Conservation (phyloP, 1,140 invertebrate genomes). For the Papilio machaon region DNA sequence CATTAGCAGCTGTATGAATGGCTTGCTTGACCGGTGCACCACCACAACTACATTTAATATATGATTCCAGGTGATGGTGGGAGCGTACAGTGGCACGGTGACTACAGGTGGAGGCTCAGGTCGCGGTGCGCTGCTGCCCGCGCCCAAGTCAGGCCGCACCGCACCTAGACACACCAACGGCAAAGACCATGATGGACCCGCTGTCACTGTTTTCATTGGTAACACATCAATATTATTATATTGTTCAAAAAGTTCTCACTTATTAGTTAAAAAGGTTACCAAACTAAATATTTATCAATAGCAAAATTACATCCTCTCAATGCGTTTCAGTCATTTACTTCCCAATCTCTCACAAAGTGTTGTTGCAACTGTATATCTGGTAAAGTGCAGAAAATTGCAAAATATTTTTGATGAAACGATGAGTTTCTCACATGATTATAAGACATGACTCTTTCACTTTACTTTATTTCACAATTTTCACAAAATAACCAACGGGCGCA, state of each 20-base stretch:
- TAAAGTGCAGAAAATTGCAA: too few relatives aligned
- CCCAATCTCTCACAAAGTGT: too few relatives aligned
- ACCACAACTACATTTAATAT: background rate
- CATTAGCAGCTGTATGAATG: too few relatives aligned
- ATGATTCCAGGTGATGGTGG: conserved; percentile 67
- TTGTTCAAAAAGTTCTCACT: background rate
- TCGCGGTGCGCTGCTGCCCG: conserved; percentile 81
- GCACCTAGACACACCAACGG: conserved; percentile 74
- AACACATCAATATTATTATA: background rate
- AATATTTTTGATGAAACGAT: background rate
- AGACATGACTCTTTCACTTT: too few relatives aligned
- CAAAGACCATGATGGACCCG: conserved; percentile 86
- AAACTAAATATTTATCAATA: too few relatives aligned
- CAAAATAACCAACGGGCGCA: conserved; percentile 42
- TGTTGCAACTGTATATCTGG: too few relatives aligned
- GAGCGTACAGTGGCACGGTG: conserved; percentile 68
- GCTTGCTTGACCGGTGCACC: too few relatives aligned
- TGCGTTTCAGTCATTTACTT: too few relatives aligned
- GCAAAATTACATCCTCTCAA: too few relatives aligned
- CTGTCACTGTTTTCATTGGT: conserved; percentile 98
- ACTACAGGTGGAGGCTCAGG: conserved; percentile 52
- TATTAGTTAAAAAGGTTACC: too few relatives aligned
- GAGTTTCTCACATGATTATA: background rate
- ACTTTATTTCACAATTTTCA: too few relatives aligned
- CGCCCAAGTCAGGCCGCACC: conserved; percentile 74